Base-by-base conservation (phyloP, 1,140 invertebrate genomes). In the Whitmania pigra region DNA sequence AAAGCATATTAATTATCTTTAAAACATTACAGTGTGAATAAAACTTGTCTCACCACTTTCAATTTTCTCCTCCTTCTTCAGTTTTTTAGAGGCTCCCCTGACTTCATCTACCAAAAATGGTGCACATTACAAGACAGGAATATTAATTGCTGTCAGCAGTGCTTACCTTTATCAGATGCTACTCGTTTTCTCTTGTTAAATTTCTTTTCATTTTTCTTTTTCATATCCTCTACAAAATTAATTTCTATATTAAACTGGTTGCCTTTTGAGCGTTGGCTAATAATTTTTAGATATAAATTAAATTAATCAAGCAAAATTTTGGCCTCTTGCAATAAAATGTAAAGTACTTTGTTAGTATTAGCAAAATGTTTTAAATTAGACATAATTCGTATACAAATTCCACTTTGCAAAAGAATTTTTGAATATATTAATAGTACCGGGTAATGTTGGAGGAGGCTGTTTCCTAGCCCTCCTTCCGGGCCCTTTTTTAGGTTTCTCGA, bases 401-500 rank as follows among this genome's bases (percentile, higher is more conserved):
- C 9, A 80, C 82, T 86, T 71, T 55, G 18, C 15, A 27, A 36
- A 54, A 70, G 71, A 86, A 82, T 79, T 80, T 75, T 55, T 87
- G 77, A 77, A 83, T 82, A 76, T 85, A 85, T 74, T 17, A 49
- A 17, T 49, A 49, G 13, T 49, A 49, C 43, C 43, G 13, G 86
- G 86, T 78, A 92, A 88, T 66, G 83, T 82, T 13, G 91, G 91
- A 75, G 89, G 86, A 71, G 87, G 86, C 78, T 93, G 92, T 80
- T 93, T 93, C 75, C 87, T 89, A 0, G 90, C 84, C 83, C 93
- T 94, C 73, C 87, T 86, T 0, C 90, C 92, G 40, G 88, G 89
- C 11, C 91, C 91, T 80, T 87, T 89, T 76, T 90, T 90, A 69
- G 86, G 86, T 74, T 86, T 87, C 53, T 86, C 86, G 79, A 71